phyloP scores from a whole-genome alignment of 1,140 invertebrate species.

The Aricia agestis region DNA sequence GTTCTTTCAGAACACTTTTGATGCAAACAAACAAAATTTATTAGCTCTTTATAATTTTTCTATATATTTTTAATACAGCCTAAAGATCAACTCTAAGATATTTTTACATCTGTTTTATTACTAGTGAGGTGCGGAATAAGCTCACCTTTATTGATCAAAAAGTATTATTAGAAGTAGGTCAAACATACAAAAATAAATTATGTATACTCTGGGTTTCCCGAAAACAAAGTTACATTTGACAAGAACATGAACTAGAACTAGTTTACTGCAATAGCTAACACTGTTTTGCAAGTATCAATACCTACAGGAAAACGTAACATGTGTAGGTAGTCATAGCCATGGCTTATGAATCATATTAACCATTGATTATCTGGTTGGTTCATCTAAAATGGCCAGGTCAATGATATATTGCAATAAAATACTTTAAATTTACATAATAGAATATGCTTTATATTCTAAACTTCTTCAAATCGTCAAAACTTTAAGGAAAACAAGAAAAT shows the following conservation, averaged over 20 bases:
- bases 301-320: slow-evolving; percentile 1
- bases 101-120: too few species aligned
- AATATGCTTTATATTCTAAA: neutral
- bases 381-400: too few species aligned
- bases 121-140: too few species aligned
- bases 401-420: neutral
- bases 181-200: neutral
- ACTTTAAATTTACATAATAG: neutral
- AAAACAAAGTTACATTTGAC: neutral
- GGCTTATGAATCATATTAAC: neutral
- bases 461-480: neutral
- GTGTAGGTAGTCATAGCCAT: slow-evolving; percentile 3
- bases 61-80: too few species aligned
- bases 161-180: neutral
- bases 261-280: neutral
- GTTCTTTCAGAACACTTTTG: too few species aligned
- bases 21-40: too few species aligned
- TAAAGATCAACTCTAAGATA: too few species aligned
- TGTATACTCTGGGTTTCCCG: too few species aligned
- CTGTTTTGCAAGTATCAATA: neutral
- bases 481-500: neutral
- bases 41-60: too few species aligned
- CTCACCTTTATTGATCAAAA: too few species aligned
- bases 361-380: neutral
- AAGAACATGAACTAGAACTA: neutral